Conservation (phyloP, 2,888 invertebrate genomes). For the Drosophila austrosaltans region DNA sequence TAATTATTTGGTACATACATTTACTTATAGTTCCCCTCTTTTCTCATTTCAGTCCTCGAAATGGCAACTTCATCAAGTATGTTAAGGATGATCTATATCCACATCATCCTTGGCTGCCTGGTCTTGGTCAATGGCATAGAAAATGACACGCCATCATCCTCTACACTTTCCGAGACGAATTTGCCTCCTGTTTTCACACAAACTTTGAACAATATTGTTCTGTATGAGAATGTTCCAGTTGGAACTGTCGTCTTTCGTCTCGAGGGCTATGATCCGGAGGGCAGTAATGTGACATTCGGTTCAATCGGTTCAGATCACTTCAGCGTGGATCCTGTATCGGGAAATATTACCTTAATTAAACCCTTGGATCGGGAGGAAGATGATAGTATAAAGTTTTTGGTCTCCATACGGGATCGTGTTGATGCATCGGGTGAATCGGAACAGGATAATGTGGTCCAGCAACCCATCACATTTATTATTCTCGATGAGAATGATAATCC, state of each 20-base stretch:
- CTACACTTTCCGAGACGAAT: conserved; percentile 84
- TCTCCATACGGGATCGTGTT: conserved; percentile 91
- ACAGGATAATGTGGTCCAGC: conserved; percentile 89
- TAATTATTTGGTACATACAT: conserved; percentile 20
- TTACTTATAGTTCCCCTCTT: neutral
- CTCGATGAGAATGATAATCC: conserved; percentile 95
- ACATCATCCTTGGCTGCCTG: conserved; percentile 27
- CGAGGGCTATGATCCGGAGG: conserved; percentile 92
- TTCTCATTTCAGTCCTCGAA: conserved; percentile 46
- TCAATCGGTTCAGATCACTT: conserved; percentile 92
- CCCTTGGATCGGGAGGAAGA: conserved; percentile 93
- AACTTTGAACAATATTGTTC: conserved; percentile 90
- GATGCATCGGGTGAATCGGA: conserved; percentile 85
- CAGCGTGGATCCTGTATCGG: conserved; percentile 89
- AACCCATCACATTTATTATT: conserved; percentile 92
- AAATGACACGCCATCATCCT: neutral
- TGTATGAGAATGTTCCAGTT: conserved; percentile 91
- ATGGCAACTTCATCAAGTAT: conserved; percentile 55
- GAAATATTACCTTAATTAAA: conserved; percentile 90
- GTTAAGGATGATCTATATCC: conserved; percentile 43
- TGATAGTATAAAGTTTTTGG: conserved; percentile 90
- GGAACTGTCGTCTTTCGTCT: conserved; percentile 91
- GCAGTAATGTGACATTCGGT: conserved; percentile 88
- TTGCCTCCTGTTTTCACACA: conserved; percentile 89
- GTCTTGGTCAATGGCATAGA: neutral